Conservation (phyloP, 2,797 vertebrate species). For the Anguilla obscura region DNA sequence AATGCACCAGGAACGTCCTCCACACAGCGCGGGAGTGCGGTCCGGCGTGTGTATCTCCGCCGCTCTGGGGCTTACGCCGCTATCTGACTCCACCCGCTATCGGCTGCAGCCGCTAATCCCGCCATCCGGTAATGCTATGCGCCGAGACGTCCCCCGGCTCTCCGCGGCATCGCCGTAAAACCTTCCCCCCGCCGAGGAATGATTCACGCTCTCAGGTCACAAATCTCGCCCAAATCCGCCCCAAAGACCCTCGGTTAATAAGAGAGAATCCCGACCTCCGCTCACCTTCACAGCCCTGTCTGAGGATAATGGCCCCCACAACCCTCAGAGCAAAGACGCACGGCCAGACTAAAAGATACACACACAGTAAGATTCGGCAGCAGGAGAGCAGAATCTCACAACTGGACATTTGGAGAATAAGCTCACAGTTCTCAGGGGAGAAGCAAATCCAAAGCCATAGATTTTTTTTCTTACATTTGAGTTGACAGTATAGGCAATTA, state of each 20-base stretch:
- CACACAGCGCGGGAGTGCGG: not conserved
- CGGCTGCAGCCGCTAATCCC: slow-evolving; percentile 36
- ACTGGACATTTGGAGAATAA: not conserved
- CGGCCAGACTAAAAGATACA: not conserved
- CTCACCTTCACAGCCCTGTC: slow-evolving; percentile 17
- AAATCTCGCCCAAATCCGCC: slow-evolving; percentile 27
- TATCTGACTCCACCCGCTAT: slow-evolving; percentile 33
- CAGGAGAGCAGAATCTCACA: not conserved
- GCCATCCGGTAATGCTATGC: slow-evolving; percentile 18
- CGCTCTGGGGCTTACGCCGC: not conserved
- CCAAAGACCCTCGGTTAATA: slow-evolving; percentile 30
- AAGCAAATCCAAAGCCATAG: not conserved
- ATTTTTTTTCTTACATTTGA: not conserved
- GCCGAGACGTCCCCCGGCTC: slow-evolving; percentile 40
- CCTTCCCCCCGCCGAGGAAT: slow-evolving; percentile 23
- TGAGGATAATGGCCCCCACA: not conserved
- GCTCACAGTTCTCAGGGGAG: not conserved
- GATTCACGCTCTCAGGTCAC: slow-evolving; percentile 25
- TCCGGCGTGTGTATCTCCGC: not conserved
- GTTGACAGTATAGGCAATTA: not conserved
- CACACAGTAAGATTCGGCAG: not conserved
- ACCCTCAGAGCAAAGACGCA: not conserved
- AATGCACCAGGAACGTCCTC: not conserved
- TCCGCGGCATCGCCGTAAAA: slow-evolving; percentile 32
- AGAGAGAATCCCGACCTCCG: not conserved